These are phyloP conservation scores for Drepana arcuata DNA, from an alignment of 1,140 invertebrate genomes.

Conservation along the genomic window DNA sequence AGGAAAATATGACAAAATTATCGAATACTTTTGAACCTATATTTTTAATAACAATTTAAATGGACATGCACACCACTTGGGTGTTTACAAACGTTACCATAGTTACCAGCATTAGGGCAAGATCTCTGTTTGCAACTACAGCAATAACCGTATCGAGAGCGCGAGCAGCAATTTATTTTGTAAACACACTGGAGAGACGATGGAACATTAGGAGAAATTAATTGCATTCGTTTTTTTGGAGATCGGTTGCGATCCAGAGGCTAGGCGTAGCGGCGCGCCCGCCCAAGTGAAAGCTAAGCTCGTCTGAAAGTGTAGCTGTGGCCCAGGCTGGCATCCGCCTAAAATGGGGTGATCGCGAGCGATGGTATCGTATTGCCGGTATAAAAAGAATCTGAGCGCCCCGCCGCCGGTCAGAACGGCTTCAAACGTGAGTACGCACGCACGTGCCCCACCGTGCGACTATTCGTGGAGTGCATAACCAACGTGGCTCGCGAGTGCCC, in stretches of 20 bases:
- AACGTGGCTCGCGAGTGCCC: slow-evolving; percentile 8
- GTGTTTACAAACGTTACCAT: no score
- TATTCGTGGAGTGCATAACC: slow-evolving; percentile 23
- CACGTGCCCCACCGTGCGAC: slow-evolving; percentile 42
- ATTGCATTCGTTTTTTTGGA: neutral
- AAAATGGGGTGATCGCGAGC: slow-evolving; percentile 76
- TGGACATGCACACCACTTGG: no score
- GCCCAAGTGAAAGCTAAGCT: slow-evolving; percentile 64
- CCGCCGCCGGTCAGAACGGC: slow-evolving; percentile 89
- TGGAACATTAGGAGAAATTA: neutral
- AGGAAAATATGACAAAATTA: no score
- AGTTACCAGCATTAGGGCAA: no score
- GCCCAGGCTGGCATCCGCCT: slow-evolving; percentile 68
- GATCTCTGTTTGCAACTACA: slow-evolving; percentile 1
- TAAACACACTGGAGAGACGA: slow-evolving; percentile 5
- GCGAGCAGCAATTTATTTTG: slow-evolving; percentile 11
- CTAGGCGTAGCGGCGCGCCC: slow-evolving; percentile 3
- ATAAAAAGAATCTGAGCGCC: slow-evolving; percentile 83
- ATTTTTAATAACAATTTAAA: no score
- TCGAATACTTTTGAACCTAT: no score
- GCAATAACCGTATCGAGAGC: slow-evolving; percentile 1
- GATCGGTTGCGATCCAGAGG: neutral
- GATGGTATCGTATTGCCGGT: slow-evolving; percentile 87
- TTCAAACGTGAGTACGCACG: slow-evolving; percentile 81
- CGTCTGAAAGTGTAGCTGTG: slow-evolving; percentile 53